These are phyloP conservation scores for Petrocephalus microphthalmus DNA, from an alignment of 2,113 vertebrate species.

Conservation along the genomic window DNA sequence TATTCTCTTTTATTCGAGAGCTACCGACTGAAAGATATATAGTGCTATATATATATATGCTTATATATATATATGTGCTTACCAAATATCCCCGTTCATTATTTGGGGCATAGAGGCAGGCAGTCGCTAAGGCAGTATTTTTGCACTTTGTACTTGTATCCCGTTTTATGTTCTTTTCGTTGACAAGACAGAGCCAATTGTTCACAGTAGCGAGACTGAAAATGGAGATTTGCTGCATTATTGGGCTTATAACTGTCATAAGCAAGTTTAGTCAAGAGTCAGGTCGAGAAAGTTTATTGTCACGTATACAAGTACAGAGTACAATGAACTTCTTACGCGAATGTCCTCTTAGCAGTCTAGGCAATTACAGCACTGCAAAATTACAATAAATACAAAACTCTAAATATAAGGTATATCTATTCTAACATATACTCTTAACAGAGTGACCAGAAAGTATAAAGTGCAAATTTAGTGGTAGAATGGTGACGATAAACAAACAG, in stretches of 20 bases:
- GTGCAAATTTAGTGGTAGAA: not conserved
- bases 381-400: too few relatives aligned
- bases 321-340: too few relatives aligned
- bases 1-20: not conserved
- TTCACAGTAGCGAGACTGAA: not conserved
- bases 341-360: too few relatives aligned
- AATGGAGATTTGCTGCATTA: not conserved
- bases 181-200: not conserved
- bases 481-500: not conserved
- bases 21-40: not conserved
- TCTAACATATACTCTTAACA: too few relatives aligned
- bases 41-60: too few relatives aligned
- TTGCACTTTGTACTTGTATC: not conserved
- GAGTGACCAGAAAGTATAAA: too few relatives aligned
- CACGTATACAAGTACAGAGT: too few relatives aligned
- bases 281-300: too few relatives aligned
- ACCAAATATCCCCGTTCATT: not conserved
- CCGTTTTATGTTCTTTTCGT: not conserved
- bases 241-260: not conserved
- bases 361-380: too few relatives aligned
- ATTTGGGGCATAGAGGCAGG: not conserved
- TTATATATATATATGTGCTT: too few relatives aligned
- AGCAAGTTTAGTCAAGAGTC: not conserved
- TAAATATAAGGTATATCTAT: too few relatives aligned
- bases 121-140: not conserved